phyloP scores from a whole-genome alignment of 1,140 invertebrate genomes.

The Cydia splendana region DNA sequence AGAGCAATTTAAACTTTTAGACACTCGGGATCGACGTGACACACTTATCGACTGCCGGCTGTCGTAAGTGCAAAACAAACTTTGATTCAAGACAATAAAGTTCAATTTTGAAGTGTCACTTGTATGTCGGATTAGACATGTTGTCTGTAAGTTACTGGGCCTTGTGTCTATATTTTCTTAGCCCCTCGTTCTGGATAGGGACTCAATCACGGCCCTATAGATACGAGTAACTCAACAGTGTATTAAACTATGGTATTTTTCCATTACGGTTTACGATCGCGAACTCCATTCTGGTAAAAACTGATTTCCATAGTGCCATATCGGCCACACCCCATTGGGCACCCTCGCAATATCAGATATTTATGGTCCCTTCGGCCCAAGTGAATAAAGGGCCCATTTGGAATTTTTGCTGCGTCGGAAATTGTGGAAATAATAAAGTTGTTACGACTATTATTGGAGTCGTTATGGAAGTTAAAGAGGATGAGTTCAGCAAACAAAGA shows the following conservation, averaged over 20 bases:
- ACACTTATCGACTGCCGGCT: not conserved
- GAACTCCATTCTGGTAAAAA: slow-evolving; percentile 23
- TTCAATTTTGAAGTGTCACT: not conserved
- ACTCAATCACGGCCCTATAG: slow-evolving; percentile 8
- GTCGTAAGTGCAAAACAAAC: not conserved
- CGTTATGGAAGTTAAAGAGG: not conserved
- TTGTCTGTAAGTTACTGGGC: not conserved
- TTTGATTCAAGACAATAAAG: not conserved
- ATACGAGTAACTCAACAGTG: slow-evolving; percentile 31
- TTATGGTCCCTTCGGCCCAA: slow-evolving; percentile 30
- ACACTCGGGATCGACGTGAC: slow-evolving; percentile 13
- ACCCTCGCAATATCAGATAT: slow-evolving; percentile 30
- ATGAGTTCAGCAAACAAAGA: slow-evolving; percentile 9
- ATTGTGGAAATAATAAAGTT: slow-evolving; percentile 22
- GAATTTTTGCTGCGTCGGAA: slow-evolving; percentile 12
- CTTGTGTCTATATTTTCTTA: slow-evolving; percentile 9
- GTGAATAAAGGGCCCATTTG: slow-evolving; percentile 32
- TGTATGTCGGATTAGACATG: not conserved
- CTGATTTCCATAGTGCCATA: slow-evolving; percentile 34
- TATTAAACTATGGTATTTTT: slow-evolving; percentile 24
- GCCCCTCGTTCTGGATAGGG: not conserved
- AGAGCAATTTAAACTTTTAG: slow-evolving; percentile 21
- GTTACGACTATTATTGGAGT: not conserved
- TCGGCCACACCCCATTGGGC: slow-evolving; percentile 28
- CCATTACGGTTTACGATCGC: slow-evolving; percentile 24